A percentile compares a stretch with the other conserved stretches of the same genome.
Evolutionary conservation across 2,888 invertebrate species (phyloP).

Genomic region (Cyrtodaria siliqua): DNA sequence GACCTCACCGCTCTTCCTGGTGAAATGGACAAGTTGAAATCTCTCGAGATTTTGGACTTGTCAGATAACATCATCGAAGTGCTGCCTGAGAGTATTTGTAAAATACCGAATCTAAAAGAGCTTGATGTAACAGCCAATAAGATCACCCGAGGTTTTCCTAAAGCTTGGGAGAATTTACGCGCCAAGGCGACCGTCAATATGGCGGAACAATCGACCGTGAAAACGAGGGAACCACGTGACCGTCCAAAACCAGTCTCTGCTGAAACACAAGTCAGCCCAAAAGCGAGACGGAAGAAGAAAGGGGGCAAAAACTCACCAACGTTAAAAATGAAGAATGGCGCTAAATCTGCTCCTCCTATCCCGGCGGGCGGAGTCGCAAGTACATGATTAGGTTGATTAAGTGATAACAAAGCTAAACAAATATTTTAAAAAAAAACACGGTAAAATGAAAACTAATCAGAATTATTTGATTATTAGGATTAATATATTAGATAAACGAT

Average conservation of each 20-base stretch:
- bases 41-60: slow-evolving; percentile 91
- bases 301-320: slow-evolving; percentile 12
- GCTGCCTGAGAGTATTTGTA: slow-evolving; percentile 83
- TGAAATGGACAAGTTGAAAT: slow-evolving; percentile 82
- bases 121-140: slow-evolving; percentile 83
- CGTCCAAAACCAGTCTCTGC: slow-evolving; percentile 73
- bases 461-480: no score
- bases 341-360: slow-evolving; percentile 54
- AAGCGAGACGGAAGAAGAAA: slow-evolving; percentile 66
- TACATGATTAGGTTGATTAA: no score
- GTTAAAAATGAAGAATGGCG: slow-evolving; percentile 12
- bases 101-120: slow-evolving; percentile 79
- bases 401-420: no score
- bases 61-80: slow-evolving; percentile 92
- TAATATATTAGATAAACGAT: no score
- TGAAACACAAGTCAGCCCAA: slow-evolving; percentile 70
- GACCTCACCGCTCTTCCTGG: slow-evolving; percentile 80
- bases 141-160: slow-evolving; percentile 81
- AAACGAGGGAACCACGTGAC: slow-evolving; percentile 78
- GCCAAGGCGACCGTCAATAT: slow-evolving; percentile 74
- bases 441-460: no score
- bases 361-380: not conserved
- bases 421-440: no score
- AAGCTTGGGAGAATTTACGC: slow-evolving; percentile 81
- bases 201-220: slow-evolving; percentile 80